phyloP scores from a whole-genome alignment of 92 coral and sea anemone species.

The Montipora capitata region DNA sequence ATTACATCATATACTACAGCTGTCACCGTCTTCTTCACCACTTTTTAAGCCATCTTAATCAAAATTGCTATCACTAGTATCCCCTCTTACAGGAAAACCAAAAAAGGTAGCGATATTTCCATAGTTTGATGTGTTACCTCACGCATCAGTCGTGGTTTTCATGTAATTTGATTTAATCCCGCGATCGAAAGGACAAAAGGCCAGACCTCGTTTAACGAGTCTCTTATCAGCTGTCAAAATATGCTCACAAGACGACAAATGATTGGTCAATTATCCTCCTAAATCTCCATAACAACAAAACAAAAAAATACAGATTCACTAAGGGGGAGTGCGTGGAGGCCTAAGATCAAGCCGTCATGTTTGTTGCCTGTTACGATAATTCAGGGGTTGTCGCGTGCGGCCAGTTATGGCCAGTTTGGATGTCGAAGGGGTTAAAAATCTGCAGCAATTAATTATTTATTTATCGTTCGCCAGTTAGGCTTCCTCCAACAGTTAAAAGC shows the following conservation, averaged over 20 bases:
- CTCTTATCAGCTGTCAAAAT: conserved; percentile 27
- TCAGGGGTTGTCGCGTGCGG: too few species aligned
- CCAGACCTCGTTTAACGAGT: neutral
- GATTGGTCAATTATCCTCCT: conserved; percentile 9
- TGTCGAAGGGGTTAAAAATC: too few species aligned
- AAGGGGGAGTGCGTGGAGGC: conserved; percentile 9
- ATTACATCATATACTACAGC: too few species aligned
- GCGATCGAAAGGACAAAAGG: neutral
- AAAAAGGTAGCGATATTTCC: neutral
- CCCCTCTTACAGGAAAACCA: neutral
- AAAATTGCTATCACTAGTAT: neutral
- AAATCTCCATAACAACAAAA: conserved; percentile 18
- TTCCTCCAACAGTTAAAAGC: too few species aligned
- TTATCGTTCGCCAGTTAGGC: too few species aligned
- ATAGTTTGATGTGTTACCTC: neutral
- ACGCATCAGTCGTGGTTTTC: neutral
- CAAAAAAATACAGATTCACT: neutral
- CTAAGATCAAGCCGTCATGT: neutral
- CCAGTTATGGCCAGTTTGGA: too few species aligned
- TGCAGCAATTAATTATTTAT: too few species aligned
- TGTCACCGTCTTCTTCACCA: neutral
- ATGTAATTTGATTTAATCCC: neutral
- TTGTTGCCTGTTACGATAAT: too few species aligned
- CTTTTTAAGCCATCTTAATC: neutral
- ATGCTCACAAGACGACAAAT: conserved; percentile 9